Percentiles rank a stretch among this genome's conserved stretches.
Evolutionary conservation across 2,797 vertebrate species (phyloP).

Genomic region (Discoglossus pictus): DNA sequence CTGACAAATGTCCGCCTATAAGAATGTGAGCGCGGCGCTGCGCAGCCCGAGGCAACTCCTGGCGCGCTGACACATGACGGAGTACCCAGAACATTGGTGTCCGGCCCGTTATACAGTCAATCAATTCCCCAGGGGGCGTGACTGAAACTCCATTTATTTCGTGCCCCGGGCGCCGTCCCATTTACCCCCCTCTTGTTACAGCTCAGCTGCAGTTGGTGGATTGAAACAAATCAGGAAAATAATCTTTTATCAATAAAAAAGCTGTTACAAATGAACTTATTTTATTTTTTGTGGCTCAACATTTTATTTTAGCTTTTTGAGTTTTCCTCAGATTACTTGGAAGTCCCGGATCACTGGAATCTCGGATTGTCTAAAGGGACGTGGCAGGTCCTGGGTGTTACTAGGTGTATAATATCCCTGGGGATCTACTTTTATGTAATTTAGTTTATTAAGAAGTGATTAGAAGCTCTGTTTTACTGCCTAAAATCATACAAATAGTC

Average conservation of each 20-base stretch:
- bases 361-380: too few species aligned
- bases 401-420: too few species aligned
- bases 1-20: neutral
- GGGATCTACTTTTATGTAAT: too few species aligned
- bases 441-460: too few species aligned
- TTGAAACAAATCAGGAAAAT: constrained; percentile 1
- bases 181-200: constrained; percentile 21
- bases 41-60: constrained; percentile 13
- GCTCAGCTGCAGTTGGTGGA: constrained; percentile 2
- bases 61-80: constrained; percentile 15
- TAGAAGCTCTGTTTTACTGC: too few species aligned
- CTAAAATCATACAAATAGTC: too few species aligned
- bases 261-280: neutral
- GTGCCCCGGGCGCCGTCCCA: constrained; percentile 10
- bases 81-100: constrained; percentile 18
- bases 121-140: constrained; percentile 30
- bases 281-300: too few species aligned
- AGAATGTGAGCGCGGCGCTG: constrained; percentile 2
- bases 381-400: too few species aligned
- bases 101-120: constrained; percentile 25
- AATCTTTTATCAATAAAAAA: too few species aligned
- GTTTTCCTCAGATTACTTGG: too few species aligned
- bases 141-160: constrained; percentile 27
- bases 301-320: too few species aligned
- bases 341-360: too few species aligned